Evolutionary conservation across 2,888 invertebrate species (phyloP), one percentile per base, ranked within the genome.

Genomic region (Acleris sparsana): DNA sequence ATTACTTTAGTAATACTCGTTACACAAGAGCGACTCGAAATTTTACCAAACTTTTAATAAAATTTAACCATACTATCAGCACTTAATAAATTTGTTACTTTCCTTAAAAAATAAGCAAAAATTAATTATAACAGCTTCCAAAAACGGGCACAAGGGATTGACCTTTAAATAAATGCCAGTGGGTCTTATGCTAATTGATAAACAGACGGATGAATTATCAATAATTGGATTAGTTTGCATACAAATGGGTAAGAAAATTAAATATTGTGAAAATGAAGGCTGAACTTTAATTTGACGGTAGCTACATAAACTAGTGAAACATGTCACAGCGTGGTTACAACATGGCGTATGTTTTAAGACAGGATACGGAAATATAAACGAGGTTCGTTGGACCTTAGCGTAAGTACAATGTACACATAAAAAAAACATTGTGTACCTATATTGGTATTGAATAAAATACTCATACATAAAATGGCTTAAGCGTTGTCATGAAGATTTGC

Each of bases 161-260:
- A 49, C 55, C 55, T 49, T 62, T 49, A 53, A 39, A 11, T 9
- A 55, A 56, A 56, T 62, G 53, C 53, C 46, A 53, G 33, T 53
- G 18, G 46, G 17, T 52, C 53, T 55, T 62, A 46, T n/a, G 48
- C 39, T 62, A 33, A 62, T 62, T 53, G 53, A 53, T 60, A 60
- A 9, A 61, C 46, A 39, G 33, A 53, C 61, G 11, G 44, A 20
- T 17, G 13, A 62, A 62, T 62, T 62, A 55, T 49, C 22, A 62
- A 55, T 55, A 56, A 62, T 56, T 62, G 43, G 49, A 20, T 49
- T 18, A 55, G 48, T 56, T 56, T 56, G 51, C 56, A 51, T 56
- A 63, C 51, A 51, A 53, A 61, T 53, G 9, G 39, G 53, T 7
- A 9, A 33, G 44, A 53, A 1, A 53, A 53, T 62, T 33, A 62